These are phyloP conservation scores for Andrena praecox DNA, from an alignment of 2,888 invertebrate genomes.

Conservation along the genomic window DNA sequence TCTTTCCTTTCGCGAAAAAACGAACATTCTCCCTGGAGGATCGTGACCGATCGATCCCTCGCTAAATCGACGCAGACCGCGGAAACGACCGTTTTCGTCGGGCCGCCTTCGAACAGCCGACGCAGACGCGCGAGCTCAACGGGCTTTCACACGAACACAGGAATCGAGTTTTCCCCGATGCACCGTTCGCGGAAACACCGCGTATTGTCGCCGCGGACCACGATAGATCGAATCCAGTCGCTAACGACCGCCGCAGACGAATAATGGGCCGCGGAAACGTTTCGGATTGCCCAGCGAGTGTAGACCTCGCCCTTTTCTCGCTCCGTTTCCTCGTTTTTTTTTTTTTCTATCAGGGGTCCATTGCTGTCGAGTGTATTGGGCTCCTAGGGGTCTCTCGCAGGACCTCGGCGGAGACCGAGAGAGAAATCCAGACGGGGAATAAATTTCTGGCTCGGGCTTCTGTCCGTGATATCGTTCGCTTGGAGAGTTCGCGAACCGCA, in stretches of 20 bases:
- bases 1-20: too few species aligned
- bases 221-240: constrained; percentile 10
- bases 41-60: too few species aligned
- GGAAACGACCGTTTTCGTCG: background rate
- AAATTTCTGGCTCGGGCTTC: background rate
- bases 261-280: constrained; percentile 13
- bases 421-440: constrained; percentile 1
- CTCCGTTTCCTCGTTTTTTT: constrained; percentile 1
- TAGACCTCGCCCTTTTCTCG: constrained; percentile 3
- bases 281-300: constrained; percentile 1
- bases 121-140: background rate
- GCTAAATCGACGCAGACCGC: constrained; percentile 13
- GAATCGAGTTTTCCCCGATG: constrained; percentile 14
- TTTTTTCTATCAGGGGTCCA: background rate
- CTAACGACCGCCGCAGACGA: constrained; percentile 6
- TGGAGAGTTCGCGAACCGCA: background rate
- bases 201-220: background rate
- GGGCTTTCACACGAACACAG: background rate
- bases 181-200: background rate
- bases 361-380: background rate
- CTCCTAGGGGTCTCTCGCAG: background rate
- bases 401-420: background rate
- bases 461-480: background rate
- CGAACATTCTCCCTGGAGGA: too few species aligned
- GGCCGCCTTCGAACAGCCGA: constrained; percentile 2